Evolutionary conservation across 1,140 invertebrate species (phyloP).

Genomic region (Lepidostoma basale): DNA sequence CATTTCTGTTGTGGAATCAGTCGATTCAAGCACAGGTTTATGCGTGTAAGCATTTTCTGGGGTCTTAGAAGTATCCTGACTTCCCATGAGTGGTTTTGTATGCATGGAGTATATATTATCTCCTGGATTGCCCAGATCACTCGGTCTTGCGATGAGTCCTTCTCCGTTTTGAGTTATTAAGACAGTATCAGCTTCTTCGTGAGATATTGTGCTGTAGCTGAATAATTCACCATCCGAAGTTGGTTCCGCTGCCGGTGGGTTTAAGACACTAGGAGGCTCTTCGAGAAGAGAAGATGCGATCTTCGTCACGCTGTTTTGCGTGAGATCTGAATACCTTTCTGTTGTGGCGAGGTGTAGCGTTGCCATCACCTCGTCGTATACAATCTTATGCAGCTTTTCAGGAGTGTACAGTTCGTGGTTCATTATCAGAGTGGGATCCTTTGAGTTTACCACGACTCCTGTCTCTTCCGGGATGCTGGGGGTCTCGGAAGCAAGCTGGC

Average conservation of each 20-base stretch:
- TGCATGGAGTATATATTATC: constrained; percentile 56
- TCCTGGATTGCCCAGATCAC: constrained; percentile 56
- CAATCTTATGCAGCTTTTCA: not conserved
- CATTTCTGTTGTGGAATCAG: constrained; percentile 55
- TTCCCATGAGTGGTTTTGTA: constrained; percentile 53
- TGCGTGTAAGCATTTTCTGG: constrained; percentile 52
- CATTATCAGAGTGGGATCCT: not conserved
- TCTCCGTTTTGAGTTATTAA: constrained; percentile 68
- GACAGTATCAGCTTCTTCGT: constrained; percentile 68
- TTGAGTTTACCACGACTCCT: constrained; percentile 30
- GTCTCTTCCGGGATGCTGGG: constrained; percentile 47
- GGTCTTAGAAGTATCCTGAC: constrained; percentile 50
- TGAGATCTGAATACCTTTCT: constrained; percentile 40
- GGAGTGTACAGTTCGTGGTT: not conserved
- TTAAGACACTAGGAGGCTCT: constrained; percentile 7
- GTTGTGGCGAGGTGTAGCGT: not conserved
- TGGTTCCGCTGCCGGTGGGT: not conserved
- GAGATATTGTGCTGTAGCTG: constrained; percentile 62
- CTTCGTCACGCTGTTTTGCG: constrained; percentile 55
- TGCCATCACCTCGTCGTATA: not conserved
- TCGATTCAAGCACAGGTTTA: constrained; percentile 51
- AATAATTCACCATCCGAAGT: constrained; percentile 45
- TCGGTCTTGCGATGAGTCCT: constrained; percentile 62
- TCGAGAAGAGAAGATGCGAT: constrained; percentile 60
- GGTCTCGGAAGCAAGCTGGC: constrained; percentile 66